Percentiles rank a stretch among this genome's conserved stretches.
Evolutionary conservation across 2,113 vertebrate genomes (phyloP).

Genomic region (Geothlypis trichas): DNA sequence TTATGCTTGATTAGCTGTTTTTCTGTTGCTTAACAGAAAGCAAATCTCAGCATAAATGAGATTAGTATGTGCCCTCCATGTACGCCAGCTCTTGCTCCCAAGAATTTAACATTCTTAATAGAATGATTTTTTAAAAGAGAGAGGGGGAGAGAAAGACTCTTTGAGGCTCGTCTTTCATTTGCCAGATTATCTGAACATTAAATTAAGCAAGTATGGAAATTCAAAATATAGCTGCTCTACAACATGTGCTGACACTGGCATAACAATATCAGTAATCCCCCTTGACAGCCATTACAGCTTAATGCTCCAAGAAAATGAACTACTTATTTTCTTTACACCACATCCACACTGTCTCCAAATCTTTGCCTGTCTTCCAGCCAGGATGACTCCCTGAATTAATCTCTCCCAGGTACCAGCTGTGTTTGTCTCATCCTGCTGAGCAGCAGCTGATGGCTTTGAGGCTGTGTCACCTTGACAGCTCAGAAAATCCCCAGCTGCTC

Average conservation of each 20-base stretch:
- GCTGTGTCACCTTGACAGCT: constrained; percentile 29
- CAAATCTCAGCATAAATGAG: constrained; percentile 67
- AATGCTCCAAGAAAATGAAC: constrained; percentile 56
- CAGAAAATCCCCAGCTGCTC: not conserved
- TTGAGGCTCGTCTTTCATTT: constrained; percentile 57
- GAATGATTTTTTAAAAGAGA: not conserved
- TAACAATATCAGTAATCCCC: constrained; percentile 64
- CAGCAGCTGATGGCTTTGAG: not conserved
- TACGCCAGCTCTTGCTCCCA: constrained; percentile 38
- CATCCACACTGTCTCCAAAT: not conserved
- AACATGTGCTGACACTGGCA: constrained; percentile 62
- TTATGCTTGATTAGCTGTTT: constrained; percentile 69
- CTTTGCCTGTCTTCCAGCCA: constrained; percentile 40
- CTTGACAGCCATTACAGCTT: constrained; percentile 64
- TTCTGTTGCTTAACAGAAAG: constrained; percentile 68
- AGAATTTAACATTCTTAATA: constrained; percentile 56
- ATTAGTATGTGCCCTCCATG: constrained; percentile 58
- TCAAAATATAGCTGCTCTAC: constrained; percentile 55
- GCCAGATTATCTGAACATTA: constrained; percentile 63
- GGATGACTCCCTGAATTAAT: constrained; percentile 36
- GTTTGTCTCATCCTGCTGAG: constrained; percentile 39
- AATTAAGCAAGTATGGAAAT: constrained; percentile 66
- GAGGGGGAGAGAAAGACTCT: not conserved
- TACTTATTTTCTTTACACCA: constrained; percentile 63
- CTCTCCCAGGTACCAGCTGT: constrained; percentile 56